These are phyloP conservation scores for Anableps anableps DNA, from an alignment of 2,797 vertebrate species.

Conservation along the genomic window DNA sequence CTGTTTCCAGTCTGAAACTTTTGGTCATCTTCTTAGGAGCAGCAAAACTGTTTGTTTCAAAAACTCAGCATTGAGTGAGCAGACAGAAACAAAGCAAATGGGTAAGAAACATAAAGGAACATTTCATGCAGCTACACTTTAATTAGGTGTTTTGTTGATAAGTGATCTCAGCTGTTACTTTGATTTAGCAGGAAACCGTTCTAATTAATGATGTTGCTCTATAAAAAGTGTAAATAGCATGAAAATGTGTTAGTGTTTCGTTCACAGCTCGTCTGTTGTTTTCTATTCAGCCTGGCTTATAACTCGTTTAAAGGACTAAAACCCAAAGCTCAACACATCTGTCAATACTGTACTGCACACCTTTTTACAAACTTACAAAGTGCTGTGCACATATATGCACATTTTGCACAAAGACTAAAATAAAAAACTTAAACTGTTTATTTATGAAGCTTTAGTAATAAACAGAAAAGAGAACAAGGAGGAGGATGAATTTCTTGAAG, in stretches of 20 bases:
- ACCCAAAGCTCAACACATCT: not conserved
- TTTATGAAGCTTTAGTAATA: conserved; percentile 32
- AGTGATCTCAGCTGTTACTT: not conserved
- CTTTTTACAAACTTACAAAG: not conserved
- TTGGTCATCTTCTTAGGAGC: not conserved
- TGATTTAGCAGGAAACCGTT: not conserved
- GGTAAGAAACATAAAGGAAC: not conserved
- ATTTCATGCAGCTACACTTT: not conserved
- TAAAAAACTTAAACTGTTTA: conserved; percentile 38
- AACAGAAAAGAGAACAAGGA: conserved; percentile 8
- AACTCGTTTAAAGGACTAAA: not conserved
- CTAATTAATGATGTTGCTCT: not conserved
- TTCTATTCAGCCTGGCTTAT: not conserved
- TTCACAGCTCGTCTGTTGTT: not conserved
- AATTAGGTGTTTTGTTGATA: not conserved
- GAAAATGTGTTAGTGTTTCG: not conserved
- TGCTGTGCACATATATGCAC: conserved; percentile 20
- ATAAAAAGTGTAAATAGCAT: not conserved
- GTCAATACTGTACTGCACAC: not conserved
- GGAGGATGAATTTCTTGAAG: conserved; percentile 5
- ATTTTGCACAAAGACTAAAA: conserved; percentile 41
- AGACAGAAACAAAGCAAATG: conserved; percentile 4
- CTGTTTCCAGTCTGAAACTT: not conserved
- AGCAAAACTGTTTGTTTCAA: not conserved
- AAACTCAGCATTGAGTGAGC: too few species aligned